phyloP scores from a whole-genome alignment of 2,113 vertebrate genomes.

The Pseudorhombus dupliciocellatus region DNA sequence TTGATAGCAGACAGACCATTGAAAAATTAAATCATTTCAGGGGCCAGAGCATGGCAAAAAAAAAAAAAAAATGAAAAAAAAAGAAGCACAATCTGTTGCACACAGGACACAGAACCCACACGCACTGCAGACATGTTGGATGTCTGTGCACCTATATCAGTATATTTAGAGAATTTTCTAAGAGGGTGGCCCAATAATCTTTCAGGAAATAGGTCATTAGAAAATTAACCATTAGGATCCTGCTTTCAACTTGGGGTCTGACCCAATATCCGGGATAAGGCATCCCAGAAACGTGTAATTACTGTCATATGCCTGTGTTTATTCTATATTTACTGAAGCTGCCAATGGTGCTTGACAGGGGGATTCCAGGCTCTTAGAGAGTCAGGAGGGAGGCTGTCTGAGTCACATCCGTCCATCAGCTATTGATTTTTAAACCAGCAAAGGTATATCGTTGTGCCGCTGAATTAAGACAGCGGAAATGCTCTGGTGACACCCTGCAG shows the following conservation, averaged over 20 bases:
- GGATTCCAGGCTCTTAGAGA: conserved; percentile 30
- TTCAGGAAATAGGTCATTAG: conserved; percentile 68
- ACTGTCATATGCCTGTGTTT: conserved; percentile 74
- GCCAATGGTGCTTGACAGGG: conserved; percentile 18
- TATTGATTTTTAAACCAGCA: conserved; percentile 65
- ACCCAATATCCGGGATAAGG: conserved; percentile 60
- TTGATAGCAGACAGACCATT: conserved; percentile 74
- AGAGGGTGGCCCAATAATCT: conserved; percentile 60
- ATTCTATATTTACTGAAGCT: conserved; percentile 56
- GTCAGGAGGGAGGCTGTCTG: conserved; percentile 41
- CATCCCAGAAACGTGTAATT: conserved; percentile 65
- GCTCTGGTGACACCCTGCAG: conserved; percentile 49
- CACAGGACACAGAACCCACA: conserved; percentile 36
- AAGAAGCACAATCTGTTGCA: conserved; percentile 36
- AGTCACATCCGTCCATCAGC: conserved; percentile 51
- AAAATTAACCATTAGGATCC: conserved; percentile 67
- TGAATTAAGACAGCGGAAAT: conserved; percentile 39
- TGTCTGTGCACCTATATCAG: conserved; percentile 37
- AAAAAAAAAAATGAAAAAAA: conserved; percentile 27
- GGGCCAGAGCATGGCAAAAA: conserved; percentile 59
- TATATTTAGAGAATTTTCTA: conserved; percentile 47
- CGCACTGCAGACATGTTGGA: conserved; percentile 14
- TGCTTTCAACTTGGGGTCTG: conserved; percentile 59
- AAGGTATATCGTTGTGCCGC: conserved; percentile 38
- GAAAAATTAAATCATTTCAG: conserved; percentile 77